Evolutionary conservation across 2,113 vertebrate species (phyloP).

Genomic region (Pelmatolapia mariae): DNA sequence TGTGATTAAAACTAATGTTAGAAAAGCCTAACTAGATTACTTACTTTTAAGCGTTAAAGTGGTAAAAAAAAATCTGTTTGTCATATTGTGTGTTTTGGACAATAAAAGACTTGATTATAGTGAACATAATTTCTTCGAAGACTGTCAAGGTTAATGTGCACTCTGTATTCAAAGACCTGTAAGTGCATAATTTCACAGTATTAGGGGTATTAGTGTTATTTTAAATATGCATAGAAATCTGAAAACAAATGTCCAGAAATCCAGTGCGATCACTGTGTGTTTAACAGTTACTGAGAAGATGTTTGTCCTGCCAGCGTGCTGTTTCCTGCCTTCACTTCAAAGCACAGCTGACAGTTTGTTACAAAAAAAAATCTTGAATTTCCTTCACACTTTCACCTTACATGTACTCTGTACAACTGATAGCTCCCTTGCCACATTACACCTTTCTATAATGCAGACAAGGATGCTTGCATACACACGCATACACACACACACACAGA

Average conservation of each 20-base stretch:
- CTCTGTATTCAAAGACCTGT: background rate
- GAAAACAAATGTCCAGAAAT: background rate
- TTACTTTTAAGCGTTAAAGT: background rate
- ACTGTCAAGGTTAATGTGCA: background rate
- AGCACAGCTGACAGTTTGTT: background rate
- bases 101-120: background rate
- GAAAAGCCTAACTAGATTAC: background rate
- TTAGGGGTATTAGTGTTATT: background rate
- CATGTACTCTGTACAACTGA: background rate
- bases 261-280: background rate
- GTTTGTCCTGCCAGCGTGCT: background rate
- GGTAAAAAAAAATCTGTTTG: background rate
- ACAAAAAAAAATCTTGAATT: background rate
- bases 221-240: background rate
- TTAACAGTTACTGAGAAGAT: background rate
- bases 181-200: background rate
- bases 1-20: background rate
- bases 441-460: background rate
- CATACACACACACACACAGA: background rate
- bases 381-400: background rate
- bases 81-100: background rate
- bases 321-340: background rate
- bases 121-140: background rate
- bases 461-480: background rate
- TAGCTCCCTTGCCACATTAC: conserved; percentile 9